These are phyloP conservation scores for Neodontobutis hainanensis DNA, from an alignment of 2,113 vertebrate genomes.

Conservation along the genomic window DNA sequence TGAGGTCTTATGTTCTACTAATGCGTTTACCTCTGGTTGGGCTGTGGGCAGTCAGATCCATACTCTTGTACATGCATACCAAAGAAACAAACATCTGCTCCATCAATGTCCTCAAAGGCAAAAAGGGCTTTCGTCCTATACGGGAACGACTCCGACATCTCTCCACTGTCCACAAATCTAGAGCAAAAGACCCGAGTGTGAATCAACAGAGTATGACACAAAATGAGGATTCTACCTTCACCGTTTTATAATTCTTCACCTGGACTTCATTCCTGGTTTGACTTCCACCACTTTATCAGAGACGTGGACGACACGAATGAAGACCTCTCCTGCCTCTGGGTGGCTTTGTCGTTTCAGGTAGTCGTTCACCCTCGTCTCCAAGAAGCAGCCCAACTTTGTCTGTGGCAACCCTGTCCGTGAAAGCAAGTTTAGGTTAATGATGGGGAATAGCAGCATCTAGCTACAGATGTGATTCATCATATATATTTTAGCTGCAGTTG, in stretches of 20 bases:
- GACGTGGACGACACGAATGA: conserved; percentile 93
- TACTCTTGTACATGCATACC: conserved; percentile 99
- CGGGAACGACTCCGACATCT: conserved; percentile 97
- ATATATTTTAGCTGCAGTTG: no score
- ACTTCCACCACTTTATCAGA: conserved; percentile 99
- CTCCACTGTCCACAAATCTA: conserved; percentile 97
- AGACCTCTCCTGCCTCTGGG: conserved; percentile 92
- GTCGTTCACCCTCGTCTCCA: conserved; percentile 93
- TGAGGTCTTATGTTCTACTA: background rate
- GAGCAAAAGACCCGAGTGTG: background rate
- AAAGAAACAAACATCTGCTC: conserved; percentile 96
- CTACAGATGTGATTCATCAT: no score
- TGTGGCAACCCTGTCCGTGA: conserved; percentile 86
- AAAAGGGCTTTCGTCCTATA: conserved; percentile 98
- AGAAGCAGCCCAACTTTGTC: conserved; percentile 89
- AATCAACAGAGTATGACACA: background rate
- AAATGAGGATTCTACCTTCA: background rate
- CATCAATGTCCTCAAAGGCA: conserved; percentile 98
- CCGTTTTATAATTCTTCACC: conserved; percentile 69
- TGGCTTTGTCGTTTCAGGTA: conserved; percentile 89
- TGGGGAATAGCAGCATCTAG: background rate
- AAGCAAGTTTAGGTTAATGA: background rate
- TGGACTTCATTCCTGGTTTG: conserved; percentile 98
- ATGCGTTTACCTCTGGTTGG: conserved; percentile 90
- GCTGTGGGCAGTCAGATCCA: conserved; percentile 94